Evolutionary conservation across 2,888 invertebrate species (phyloP), one percentile per base, ranked within the genome.

Genomic region (Coenonympha glycerion): DNA sequence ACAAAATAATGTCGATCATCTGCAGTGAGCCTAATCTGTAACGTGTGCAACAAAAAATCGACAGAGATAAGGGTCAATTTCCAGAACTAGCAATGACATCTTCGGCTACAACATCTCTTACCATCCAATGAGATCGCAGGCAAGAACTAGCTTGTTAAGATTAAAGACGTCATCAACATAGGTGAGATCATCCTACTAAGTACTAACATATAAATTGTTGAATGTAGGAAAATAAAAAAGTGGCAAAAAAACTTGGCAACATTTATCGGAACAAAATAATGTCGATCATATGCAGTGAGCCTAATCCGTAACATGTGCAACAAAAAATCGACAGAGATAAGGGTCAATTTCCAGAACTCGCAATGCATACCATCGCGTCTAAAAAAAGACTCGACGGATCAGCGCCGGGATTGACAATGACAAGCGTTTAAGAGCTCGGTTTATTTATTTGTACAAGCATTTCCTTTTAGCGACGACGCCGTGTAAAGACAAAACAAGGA

Each of bases 361-460:
- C 60, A 58, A 60, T 56, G 48, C 44, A 49, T 47, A 53, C 48
- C 47, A 41, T 69, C 78, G 47, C 47, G 41, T 69, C 78, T 82
- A 81, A 80, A 84, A 84, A 83, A 84, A 82, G 76, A 79, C 64
- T 15, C 72, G 66, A 68, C 58, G 73, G 78, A 78, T 79, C 76
- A 78, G 73, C 70, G 66, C 65, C 64, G 63, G 67, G 76, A 85
- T 83, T 83, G 86, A 84, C 86, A 84, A 82, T 82, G 85, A 85
- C 86, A 83, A 80, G 84, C 80, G 74, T 81, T 85, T 83, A 81
- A 84, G 71, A 71, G 73, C 70, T 68, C 58, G 66, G 74, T 79
- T 78, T 85, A 84, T 87, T 87, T 86, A 86, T 86, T 79, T 80
- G 70, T 75, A 87, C 86, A 86, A 76, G 86, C 74, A 79, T 85